These are phyloP conservation scores for Philereme transversata DNA, from an alignment of 2,888 invertebrate species.

Conservation along the genomic window DNA sequence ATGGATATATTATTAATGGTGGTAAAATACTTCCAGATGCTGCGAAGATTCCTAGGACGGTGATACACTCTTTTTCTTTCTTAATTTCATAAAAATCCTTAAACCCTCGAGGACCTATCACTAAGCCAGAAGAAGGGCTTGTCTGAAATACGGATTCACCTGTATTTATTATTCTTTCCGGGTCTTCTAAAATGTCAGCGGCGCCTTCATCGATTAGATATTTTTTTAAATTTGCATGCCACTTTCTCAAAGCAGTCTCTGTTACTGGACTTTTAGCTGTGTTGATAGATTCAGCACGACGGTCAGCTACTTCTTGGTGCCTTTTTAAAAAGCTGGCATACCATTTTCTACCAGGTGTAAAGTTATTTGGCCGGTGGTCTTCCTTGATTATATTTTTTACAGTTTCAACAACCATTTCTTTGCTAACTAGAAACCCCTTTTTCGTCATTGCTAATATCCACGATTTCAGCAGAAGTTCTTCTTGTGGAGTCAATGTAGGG, in stretches of 20 bases:
- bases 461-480: neutral
- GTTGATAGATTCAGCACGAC: constrained; percentile 19
- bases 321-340: constrained; percentile 18
- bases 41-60: constrained; percentile 20
- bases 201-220: constrained; percentile 30
- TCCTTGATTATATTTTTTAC: constrained; percentile 17
- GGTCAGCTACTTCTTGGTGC: constrained; percentile 17
- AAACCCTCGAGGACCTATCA: constrained; percentile 7
- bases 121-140: constrained; percentile 9
- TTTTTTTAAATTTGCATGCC: constrained; percentile 28
- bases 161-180: constrained; percentile 33
- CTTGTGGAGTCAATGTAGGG: neutral
- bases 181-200: constrained; percentile 34
- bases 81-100: constrained; percentile 3
- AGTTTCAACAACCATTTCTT: constrained; percentile 6
- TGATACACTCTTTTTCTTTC: constrained; percentile 15
- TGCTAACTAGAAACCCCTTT: constrained; percentile 9
- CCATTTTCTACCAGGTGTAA: constrained; percentile 23
- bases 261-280: constrained; percentile 18
- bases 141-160: constrained; percentile 32
- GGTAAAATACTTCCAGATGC: constrained; percentile 15
- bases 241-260: constrained; percentile 16
- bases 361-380: constrained; percentile 14
- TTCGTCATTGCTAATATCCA: constrained; percentile 16
- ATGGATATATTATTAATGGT: constrained; percentile 30